Evolutionary conservation across 2,888 invertebrate species (phyloP), one percentile per base, ranked within the genome.

Genomic region (Melanotus villosus): DNA sequence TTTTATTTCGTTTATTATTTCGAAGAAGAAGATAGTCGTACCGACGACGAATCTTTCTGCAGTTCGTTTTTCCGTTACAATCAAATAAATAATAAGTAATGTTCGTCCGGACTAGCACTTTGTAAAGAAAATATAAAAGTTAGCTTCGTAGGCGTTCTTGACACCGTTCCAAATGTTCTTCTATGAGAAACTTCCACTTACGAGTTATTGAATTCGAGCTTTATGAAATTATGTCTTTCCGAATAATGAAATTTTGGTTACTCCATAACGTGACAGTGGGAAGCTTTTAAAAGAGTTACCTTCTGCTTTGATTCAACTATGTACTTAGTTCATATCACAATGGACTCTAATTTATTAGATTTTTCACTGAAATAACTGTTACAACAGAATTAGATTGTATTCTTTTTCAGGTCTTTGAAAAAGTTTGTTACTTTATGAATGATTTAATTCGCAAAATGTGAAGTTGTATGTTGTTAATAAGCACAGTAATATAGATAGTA

Each of bases 61-160:
- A 50, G 26, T 50, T 3, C 23, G 26, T 66, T 54, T 50, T 52
- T 58, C 50, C 36, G 62, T 62, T 69, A 67, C 67, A 70, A 70
- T 71, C 60, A 67, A 73, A 71, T 71, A 71, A 73, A 73, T 69
- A 64, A 63, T 64, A 65, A 16, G 64, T 60, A 66, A 45, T 60
- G 58, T 62, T 65, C 54, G 57, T 43, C 32, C 41, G 41, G 62
- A 73, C 59, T n/a, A 71, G 67, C 65, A 66, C 69, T 70, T 65
- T 69, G 36, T 45, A 72, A 70, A 65, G 66, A 72, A 68, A 67
- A 72, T 68, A 72, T 66, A 67, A 64, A 68, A 71, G 59, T 73
- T 73, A 45, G 43, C 12, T 16, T 67, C 66, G 69, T 54, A 52
- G 60, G 47, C 54, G 59, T 68, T 68, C 57, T 67, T 67, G 70